phyloP scores from a whole-genome alignment of 2,113 vertebrate species.

The Phocoena phocoena region DNA sequence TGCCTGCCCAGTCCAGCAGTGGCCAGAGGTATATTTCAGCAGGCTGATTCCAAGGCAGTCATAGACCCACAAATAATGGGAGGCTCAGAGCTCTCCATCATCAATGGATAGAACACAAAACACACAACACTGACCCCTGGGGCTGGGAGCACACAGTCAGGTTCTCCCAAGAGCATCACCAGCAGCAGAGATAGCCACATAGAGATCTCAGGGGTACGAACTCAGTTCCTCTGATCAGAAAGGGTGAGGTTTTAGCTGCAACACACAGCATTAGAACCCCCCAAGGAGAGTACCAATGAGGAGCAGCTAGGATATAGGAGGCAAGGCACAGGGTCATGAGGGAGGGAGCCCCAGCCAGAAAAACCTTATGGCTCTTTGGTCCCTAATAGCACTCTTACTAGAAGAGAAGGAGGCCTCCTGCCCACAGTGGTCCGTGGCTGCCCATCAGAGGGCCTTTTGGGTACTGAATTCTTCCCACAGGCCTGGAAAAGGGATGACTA shows the following conservation, averaged over 20 bases:
- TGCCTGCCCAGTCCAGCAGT: background rate
- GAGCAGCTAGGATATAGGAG: background rate
- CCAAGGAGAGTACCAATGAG: background rate
- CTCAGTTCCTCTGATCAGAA: background rate
- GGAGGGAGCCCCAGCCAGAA: background rate
- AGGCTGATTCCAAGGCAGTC: background rate
- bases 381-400: background rate
- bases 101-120: background rate
- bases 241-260: background rate
- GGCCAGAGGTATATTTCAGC: background rate
- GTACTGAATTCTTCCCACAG: slow-evolving; percentile 17
- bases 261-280: background rate
- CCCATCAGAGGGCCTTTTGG: background rate
- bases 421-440: background rate
- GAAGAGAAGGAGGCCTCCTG: background rate
- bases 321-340: background rate
- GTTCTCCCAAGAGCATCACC: background rate
- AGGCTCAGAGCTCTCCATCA: background rate
- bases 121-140: background rate
- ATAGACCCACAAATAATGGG: background rate
- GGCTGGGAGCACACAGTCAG: background rate
- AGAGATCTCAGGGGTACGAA: background rate
- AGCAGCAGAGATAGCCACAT: background rate
- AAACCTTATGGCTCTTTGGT: background rate
- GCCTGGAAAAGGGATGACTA: background rate